These are phyloP conservation scores for Saxidomus purpurata DNA, from an alignment of 1,140 invertebrate genomes.

Conservation along the genomic window DNA sequence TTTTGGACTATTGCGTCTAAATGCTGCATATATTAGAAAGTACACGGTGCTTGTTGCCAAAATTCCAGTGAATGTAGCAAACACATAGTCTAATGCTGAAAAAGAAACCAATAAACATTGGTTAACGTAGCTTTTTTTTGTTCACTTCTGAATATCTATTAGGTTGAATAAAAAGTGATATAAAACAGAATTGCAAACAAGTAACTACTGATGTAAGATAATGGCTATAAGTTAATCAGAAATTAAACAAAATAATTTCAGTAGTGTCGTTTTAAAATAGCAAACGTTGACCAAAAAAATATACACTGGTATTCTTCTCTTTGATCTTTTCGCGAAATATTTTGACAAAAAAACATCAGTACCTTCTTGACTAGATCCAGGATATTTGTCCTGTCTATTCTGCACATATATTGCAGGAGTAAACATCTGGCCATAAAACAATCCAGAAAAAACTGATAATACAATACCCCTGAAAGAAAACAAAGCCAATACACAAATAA, in stretches of 20 bases:
- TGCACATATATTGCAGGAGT: constrained; percentile 86
- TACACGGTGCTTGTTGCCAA: constrained; percentile 85
- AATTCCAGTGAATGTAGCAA: constrained; percentile 87
- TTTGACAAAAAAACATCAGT: constrained; percentile 60
- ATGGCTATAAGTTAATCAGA: too few species aligned
- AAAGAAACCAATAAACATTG: too few species aligned
- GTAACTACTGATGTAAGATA: too few species aligned
- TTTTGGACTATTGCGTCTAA: constrained; percentile 84
- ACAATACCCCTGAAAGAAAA: constrained; percentile 79
- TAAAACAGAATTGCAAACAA: too few species aligned
- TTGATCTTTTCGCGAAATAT: too few species aligned
- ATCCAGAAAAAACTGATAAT: constrained; percentile 84
- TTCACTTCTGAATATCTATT: too few species aligned
- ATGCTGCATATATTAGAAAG: constrained; percentile 85
- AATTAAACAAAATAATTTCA: too few species aligned
- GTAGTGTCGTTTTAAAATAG: too few species aligned
- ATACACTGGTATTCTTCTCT: too few species aligned
- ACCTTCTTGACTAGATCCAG: constrained; percentile 79
- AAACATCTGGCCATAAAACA: constrained; percentile 86
- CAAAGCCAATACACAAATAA: background rate
- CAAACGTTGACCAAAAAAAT: too few species aligned
- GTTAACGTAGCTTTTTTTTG: too few species aligned
- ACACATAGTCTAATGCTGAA: constrained; percentile 87
- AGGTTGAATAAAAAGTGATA: too few species aligned
- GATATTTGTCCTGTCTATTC: constrained; percentile 84